phyloP scores from a whole-genome alignment of 1,140 invertebrate genomes.

The Notospermus geniculatus region DNA sequence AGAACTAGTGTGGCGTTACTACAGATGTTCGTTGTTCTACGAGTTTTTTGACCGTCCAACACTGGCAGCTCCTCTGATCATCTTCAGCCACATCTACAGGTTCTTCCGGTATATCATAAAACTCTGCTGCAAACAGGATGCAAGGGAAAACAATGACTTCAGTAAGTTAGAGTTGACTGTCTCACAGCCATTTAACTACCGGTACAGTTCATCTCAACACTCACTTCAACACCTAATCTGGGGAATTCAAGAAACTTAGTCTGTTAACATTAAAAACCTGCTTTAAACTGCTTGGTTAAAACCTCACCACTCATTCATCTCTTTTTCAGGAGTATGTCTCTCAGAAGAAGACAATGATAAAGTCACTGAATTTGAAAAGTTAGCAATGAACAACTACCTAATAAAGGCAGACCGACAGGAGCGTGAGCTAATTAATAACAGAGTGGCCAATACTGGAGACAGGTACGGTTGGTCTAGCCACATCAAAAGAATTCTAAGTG shows the following conservation, averaged over 20 bases:
- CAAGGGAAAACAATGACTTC: conserved; percentile 37
- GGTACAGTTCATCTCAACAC: too few relatives aligned
- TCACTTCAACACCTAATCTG: neutral
- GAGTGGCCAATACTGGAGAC: conserved; percentile 12
- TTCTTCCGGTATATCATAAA: conserved; percentile 22
- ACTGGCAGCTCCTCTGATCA: conserved; percentile 55
- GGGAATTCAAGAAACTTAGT: neutral
- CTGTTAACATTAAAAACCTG: neutral
- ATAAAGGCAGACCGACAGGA: conserved; percentile 8
- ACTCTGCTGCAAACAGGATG: neutral
- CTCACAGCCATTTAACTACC: too few relatives aligned
- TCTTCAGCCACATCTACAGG: conserved; percentile 46
- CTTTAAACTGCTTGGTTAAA: neutral
- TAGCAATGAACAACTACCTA: conserved; percentile 24
- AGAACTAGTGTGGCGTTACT: conserved; percentile 54
- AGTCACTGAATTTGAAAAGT: conserved; percentile 19
- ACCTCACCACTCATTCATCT: neutral
- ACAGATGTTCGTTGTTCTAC: conserved; percentile 52
- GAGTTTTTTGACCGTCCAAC: conserved; percentile 56
- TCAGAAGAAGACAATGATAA: conserved; percentile 15
- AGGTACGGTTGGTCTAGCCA: conserved; percentile 10
- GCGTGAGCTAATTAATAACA: conserved; percentile 6
- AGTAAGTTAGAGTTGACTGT: conserved; percentile 37
- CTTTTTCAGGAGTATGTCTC: conserved; percentile 8
- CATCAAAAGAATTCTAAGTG: too few relatives aligned